phyloP scores from a whole-genome alignment of 1,140 invertebrate species.

The Drosophila pectinifera region DNA sequence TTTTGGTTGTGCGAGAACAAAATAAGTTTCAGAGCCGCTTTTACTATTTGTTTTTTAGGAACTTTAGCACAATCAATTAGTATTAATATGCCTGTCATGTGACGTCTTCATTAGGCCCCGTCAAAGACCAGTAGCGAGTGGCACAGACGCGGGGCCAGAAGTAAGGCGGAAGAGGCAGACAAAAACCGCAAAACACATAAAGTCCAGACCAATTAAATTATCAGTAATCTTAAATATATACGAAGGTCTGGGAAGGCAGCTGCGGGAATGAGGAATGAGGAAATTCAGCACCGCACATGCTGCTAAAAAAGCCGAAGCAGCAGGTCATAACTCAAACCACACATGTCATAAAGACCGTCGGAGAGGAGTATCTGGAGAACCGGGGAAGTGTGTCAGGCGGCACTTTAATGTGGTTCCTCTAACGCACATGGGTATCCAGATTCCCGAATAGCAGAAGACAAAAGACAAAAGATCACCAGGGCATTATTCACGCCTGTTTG shows the following conservation, averaged over 20 bases:
- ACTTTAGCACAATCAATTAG: slow-evolving; percentile 61
- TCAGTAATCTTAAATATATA: slow-evolving; percentile 70
- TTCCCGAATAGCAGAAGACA: slow-evolving; percentile 31
- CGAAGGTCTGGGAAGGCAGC: slow-evolving; percentile 10
- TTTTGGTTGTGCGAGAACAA: slow-evolving; percentile 27
- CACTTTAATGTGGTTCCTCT: slow-evolving; percentile 70
- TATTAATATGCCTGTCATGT: slow-evolving; percentile 60
- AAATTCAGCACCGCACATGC: slow-evolving; percentile 54
- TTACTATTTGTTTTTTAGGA: slow-evolving; percentile 20
- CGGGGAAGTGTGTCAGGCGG: slow-evolving; percentile 69
- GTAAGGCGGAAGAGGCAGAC: slow-evolving; percentile 14
- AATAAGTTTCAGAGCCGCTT: slow-evolving; percentile 26
- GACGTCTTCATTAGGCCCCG: slow-evolving; percentile 67
- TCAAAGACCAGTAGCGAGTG: slow-evolving; percentile 68
- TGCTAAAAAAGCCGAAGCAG: slow-evolving; percentile 20
- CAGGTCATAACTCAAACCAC: slow-evolving; percentile 49
- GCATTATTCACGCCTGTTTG: slow-evolving; percentile 77
- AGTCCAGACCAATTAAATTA: slow-evolving; percentile 76
- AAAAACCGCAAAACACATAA: slow-evolving; percentile 50
- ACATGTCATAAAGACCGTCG: slow-evolving; percentile 67
- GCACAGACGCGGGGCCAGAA: slow-evolving; percentile 8
- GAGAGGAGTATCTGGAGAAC: slow-evolving; percentile 4
- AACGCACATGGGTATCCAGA: slow-evolving; percentile 54
- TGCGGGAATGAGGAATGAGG: too few relatives aligned
- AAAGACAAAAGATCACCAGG: slow-evolving; percentile 61